Conservation (phyloP, 2,113 vertebrate species). For the Hemicordylus capensis region DNA sequence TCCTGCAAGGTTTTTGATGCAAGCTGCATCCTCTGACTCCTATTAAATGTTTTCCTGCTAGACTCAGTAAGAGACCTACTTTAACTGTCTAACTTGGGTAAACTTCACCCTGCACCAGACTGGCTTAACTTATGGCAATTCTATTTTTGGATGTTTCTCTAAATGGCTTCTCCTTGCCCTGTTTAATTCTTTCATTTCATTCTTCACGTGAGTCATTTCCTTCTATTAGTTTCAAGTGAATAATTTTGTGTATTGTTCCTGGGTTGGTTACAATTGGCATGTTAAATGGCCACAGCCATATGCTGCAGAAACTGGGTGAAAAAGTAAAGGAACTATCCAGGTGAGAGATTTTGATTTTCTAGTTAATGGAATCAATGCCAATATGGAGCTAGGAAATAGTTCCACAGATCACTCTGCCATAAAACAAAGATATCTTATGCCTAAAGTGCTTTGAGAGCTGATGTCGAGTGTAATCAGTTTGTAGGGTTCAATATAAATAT, state of each 20-base stretch:
- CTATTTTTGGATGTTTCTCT: background rate
- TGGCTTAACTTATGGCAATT: background rate
- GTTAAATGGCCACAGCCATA: background rate
- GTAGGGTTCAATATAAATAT: background rate
- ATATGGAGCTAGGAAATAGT: background rate
- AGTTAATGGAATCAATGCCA: background rate
- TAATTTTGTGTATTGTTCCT: background rate
- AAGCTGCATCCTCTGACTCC: conserved; percentile 41
- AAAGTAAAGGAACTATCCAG: background rate
- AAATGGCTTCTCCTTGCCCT: background rate
- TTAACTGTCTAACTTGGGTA: background rate
- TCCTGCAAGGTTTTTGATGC: conserved; percentile 40
- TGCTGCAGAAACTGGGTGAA: background rate
- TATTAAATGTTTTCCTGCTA: conserved; percentile 64
- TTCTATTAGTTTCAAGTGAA: background rate
- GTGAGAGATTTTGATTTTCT: background rate
- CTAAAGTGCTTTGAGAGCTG: background rate
- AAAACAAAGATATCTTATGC: background rate
- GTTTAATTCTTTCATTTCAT: background rate
- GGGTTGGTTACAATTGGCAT: background rate
- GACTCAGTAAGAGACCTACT: conserved; percentile 1
- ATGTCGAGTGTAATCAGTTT: background rate
- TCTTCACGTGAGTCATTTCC: background rate
- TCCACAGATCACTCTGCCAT: background rate
- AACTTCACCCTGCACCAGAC: background rate